Percentiles rank a stretch among this genome's conserved stretches.
phyloP scores from a whole-genome alignment of 2,888 invertebrate genomes.

The Platerodrilus igneus region DNA sequence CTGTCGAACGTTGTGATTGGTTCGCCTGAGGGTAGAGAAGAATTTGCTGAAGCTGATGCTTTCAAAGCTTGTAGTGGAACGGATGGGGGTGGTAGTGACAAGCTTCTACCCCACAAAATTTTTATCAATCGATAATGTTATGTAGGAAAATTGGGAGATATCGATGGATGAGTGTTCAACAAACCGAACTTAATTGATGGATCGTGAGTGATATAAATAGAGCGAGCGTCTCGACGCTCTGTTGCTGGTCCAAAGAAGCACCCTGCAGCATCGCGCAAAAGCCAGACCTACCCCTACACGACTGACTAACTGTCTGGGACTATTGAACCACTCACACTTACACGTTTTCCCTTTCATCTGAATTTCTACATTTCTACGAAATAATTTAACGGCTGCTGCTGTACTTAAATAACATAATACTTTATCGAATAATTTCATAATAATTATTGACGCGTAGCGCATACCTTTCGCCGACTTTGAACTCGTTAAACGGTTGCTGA shows the following conservation, averaged over 20 bases:
- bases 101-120: no score
- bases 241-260: constrained; percentile 28
- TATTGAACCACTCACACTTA: constrained; percentile 30
- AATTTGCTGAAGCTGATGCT: constrained; percentile 43
- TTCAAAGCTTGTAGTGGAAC: no score
- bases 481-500: constrained; percentile 32
- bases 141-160: background rate
- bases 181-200: no score
- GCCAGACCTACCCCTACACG: constrained; percentile 38
- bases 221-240: constrained; percentile 37
- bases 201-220: no score
- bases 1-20: constrained; percentile 46
- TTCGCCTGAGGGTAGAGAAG: constrained; percentile 45
- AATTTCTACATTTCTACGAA: constrained; percentile 6
- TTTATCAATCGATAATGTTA: background rate
- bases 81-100: constrained; percentile 41
- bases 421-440: constrained; percentile 19
- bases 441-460: constrained; percentile 23
- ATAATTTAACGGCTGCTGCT: constrained; percentile 4
- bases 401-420: constrained; percentile 4
- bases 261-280: constrained; percentile 32
- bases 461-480: constrained; percentile 36
- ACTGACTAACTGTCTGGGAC: constrained; percentile 32
- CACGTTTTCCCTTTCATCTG: constrained; percentile 23
- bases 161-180: no score